These are phyloP conservation scores for Nephila pilipes DNA, from an alignment of 1,140 invertebrate genomes.

Conservation along the genomic window DNA sequence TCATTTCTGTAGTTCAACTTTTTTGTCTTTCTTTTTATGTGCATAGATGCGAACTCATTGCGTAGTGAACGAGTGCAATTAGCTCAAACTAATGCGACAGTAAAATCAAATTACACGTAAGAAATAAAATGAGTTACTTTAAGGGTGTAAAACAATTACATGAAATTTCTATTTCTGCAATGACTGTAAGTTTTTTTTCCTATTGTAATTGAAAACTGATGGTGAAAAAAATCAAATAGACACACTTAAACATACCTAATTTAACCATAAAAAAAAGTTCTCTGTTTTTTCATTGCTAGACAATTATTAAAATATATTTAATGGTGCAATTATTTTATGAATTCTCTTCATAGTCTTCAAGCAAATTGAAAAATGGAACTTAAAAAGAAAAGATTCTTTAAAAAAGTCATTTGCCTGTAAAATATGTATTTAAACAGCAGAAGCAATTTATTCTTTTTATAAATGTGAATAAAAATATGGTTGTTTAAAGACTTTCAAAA, in stretches of 20 bases:
- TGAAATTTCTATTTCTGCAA: background rate
- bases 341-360: too few species aligned
- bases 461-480: too few species aligned
- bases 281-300: background rate
- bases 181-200: background rate
- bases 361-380: too few species aligned
- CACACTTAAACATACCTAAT: background rate
- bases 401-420: too few species aligned
- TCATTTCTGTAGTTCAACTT: slow-evolving; percentile 42
- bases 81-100: background rate
- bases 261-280: background rate
- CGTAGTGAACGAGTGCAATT: slow-evolving; percentile 45
- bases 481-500: too few species aligned
- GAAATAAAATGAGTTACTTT: slow-evolving; percentile 30
- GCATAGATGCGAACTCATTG: background rate
- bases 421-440: too few species aligned
- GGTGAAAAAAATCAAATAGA: background rate
- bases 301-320: too few species aligned
- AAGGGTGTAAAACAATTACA: slow-evolving; percentile 35
- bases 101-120: slow-evolving; percentile 46
- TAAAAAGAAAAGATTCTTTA: too few species aligned
- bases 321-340: too few species aligned
- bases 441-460: too few species aligned
- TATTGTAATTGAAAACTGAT: background rate
- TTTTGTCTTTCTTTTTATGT: background rate